These are phyloP conservation scores for Saguinus midas DNA, from an alignment of 2,113 vertebrate species.

Conservation along the genomic window DNA sequence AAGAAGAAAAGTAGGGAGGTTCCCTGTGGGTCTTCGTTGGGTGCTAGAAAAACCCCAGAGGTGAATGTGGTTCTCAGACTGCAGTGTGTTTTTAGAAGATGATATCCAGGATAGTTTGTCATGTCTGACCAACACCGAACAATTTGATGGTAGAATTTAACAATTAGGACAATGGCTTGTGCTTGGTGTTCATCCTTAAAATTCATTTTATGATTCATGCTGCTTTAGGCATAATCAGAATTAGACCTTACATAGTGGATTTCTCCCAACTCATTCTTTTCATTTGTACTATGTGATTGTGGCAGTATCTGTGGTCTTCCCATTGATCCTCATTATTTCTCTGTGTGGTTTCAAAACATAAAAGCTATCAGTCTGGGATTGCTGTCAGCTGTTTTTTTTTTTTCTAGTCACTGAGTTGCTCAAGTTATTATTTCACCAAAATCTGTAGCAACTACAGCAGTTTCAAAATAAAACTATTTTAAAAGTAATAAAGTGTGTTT, in stretches of 20 bases:
- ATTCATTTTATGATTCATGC: neutral
- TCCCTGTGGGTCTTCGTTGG: neutral
- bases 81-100: neutral
- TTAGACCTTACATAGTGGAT: neutral
- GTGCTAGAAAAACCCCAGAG: neutral
- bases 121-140: neutral
- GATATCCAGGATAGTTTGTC: neutral
- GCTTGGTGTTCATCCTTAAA: neutral
- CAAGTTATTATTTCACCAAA: neutral
- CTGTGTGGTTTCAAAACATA: neutral
- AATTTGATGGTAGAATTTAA: neutral
- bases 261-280: neutral
- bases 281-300: neutral
- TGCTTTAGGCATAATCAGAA: neutral
- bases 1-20: neutral
- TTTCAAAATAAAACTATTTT: conserved; percentile 1
- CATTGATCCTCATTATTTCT: neutral
- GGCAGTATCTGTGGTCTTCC: neutral
- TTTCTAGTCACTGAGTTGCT: neutral
- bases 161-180: neutral
- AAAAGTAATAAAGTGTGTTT: neutral
- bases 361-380: neutral
- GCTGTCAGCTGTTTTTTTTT: neutral
- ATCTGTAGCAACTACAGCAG: neutral
- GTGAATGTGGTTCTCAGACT: neutral